Conservation (phyloP, 1,140 invertebrate species). For the Telenomus remus region DNA sequence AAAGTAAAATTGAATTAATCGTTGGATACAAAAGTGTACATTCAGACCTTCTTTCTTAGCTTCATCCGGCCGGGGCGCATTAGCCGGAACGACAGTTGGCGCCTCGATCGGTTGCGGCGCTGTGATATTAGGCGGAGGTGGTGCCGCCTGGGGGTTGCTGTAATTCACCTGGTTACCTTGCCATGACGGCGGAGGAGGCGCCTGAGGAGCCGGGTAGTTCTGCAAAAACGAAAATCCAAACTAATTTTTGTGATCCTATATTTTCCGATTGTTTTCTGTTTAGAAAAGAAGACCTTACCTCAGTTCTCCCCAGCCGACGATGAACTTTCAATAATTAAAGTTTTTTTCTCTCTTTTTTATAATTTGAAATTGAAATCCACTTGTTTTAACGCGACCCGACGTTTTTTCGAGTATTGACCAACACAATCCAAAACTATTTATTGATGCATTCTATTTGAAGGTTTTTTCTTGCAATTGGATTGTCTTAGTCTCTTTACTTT, state of each 20-base stretch:
- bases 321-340: not conserved
- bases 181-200: conserved; percentile 66
- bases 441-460: conserved; percentile 1
- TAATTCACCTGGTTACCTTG: conserved; percentile 69
- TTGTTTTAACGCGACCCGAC: conserved; percentile 23
- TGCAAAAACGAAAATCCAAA: conserved; percentile 60
- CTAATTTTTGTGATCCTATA: conserved; percentile 30
- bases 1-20: conserved; percentile 23
- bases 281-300: conserved; percentile 62
- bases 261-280: conserved; percentile 28
- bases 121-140: conserved; percentile 58
- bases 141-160: conserved; percentile 68
- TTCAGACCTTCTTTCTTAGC: conserved; percentile 73
- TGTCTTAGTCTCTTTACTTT: conserved; percentile 7
- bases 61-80: conserved; percentile 67
- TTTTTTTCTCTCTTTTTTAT: conserved; percentile 14
- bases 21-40: not conserved
- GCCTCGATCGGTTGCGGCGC: conserved; percentile 40
- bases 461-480: not conserved
- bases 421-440: conserved; percentile 15
- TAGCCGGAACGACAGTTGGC: conserved; percentile 48
- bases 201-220: conserved; percentile 67
- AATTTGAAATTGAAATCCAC: not conserved
- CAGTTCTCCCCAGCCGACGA: conserved; percentile 5
- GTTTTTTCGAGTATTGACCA: conserved; percentile 16